These are phyloP conservation scores for Pangasius larnaudii DNA, from an alignment of 2,797 vertebrate species.

Conservation along the genomic window DNA sequence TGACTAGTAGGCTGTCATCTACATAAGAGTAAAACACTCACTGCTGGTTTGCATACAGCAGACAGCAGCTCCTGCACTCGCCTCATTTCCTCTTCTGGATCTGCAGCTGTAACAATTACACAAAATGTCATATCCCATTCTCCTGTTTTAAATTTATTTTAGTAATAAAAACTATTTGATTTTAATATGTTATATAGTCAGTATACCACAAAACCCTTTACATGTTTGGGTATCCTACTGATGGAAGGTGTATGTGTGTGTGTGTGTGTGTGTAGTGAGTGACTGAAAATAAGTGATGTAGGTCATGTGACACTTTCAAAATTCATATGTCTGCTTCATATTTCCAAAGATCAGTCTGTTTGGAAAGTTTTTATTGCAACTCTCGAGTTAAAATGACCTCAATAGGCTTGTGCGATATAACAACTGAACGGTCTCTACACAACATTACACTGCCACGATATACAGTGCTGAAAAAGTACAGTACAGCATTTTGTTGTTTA, in stretches of 20 bases:
- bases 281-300: not conserved
- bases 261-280: not conserved
- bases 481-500: not conserved
- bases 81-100: slow-evolving; percentile 73
- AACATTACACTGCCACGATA: not conserved
- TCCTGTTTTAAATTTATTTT: not conserved
- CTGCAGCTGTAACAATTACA: slow-evolving; percentile 64
- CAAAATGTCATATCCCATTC: not conserved
- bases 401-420: not conserved
- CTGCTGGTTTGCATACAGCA: slow-evolving; percentile 73
- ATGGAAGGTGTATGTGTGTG: not conserved
- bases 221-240: not conserved
- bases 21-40: slow-evolving; percentile 65
- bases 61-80: slow-evolving; percentile 71
- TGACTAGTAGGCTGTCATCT: not conserved
- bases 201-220: not conserved
- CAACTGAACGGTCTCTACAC: not conserved
- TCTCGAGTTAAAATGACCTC: not conserved
- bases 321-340: not conserved
- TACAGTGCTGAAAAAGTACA: not conserved
- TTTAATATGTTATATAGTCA: not conserved
- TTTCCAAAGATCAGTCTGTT: not conserved
- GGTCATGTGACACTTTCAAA: not conserved
- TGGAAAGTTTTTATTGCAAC: not conserved
- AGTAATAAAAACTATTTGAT: not conserved